Base-by-base conservation (phyloP, 2,797 vertebrate genomes). In the Poecilia wingei region DNA sequence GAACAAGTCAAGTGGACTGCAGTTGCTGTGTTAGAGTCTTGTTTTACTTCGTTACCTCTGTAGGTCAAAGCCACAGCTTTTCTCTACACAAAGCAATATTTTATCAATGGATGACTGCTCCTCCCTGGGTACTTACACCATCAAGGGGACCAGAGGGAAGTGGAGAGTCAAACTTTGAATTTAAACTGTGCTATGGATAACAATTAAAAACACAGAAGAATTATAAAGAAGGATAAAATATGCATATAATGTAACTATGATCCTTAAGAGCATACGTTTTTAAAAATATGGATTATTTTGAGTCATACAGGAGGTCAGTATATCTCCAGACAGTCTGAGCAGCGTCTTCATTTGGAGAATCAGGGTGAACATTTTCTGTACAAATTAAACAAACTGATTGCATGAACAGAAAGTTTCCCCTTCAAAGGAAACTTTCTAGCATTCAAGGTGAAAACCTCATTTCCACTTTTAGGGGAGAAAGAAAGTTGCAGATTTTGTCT, bases 1-100 rank as follows among this genome's bases (percentile, higher is more conserved):
- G 75, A 82, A 69, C 55, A 73, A 71, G 72, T 18, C 51, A 78
- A 83, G 75, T 76, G 43, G 57, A 7, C 55, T 47, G 53, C 33
- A 22, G 70, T 45, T 47, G 12, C 9, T 71, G 61, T 68, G 55
- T 61, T 53, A 41, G 66, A 46, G 41, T 43, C 46, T 14, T 61
- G 36, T 66, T 69, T 6, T 70, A 25, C 31, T 66, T 45, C 25
- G 69, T 39, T 41, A 45, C 68, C 20, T 69, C 68, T 45, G 68
- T 16, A 45, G 68, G 41, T 70, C 22, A 70, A 70, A 70, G 10
- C 25, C 68, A 45, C 41, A 70, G 41, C 68, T 70, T 45, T 70
- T 25, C 25, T 31, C 39, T 61, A 5, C 4, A 13, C 7, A 22
- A n/a, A 70, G 16, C n/a, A 28, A 20, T 33, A 22, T 33, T 47